Evolutionary conservation across 2,797 vertebrate genomes (phyloP).

Genomic region (Pangasius djambal): DNA sequence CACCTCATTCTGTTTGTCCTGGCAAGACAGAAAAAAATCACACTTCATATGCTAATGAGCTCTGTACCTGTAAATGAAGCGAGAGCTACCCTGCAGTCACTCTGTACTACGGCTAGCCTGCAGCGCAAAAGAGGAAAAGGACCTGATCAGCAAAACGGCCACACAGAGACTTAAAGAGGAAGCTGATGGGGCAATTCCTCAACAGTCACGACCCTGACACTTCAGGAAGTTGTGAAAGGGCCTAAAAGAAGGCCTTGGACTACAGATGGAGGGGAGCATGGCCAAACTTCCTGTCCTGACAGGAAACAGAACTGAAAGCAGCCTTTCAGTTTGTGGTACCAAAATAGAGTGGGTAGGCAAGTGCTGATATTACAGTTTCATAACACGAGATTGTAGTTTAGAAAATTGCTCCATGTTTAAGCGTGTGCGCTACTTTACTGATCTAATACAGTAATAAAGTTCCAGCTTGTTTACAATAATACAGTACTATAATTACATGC

Average conservation of each 20-base stretch:
- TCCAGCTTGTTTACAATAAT: neutral
- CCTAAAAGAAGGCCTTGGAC: slow-evolving; percentile 36
- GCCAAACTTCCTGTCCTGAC: slow-evolving; percentile 43
- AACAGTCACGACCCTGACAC: slow-evolving; percentile 25
- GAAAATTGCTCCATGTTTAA: neutral
- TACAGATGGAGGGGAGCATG: slow-evolving; percentile 28
- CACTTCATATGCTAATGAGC: neutral
- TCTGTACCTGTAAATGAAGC: slow-evolving; percentile 28
- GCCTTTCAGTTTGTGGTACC: slow-evolving; percentile 36
- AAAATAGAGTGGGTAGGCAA: slow-evolving; percentile 2
- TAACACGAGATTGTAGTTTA: neutral
- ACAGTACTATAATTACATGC: neutral
- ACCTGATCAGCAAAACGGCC: slow-evolving; percentile 20
- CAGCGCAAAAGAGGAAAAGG: neutral
- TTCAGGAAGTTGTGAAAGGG: slow-evolving; percentile 40
- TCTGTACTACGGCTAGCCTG: neutral
- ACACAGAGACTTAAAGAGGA: slow-evolving; percentile 31
- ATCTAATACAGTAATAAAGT: neutral
- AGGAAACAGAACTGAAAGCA: slow-evolving; percentile 69
- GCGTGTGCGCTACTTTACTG: neutral
- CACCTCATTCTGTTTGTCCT: neutral
- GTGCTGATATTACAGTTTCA: neutral
- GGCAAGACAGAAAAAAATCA: slow-evolving; percentile 9
- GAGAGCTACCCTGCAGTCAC: neutral
- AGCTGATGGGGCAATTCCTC: slow-evolving; percentile 47